Conservation (phyloP, 2,797 vertebrate species). For the Typhlichthys subterraneus region DNA sequence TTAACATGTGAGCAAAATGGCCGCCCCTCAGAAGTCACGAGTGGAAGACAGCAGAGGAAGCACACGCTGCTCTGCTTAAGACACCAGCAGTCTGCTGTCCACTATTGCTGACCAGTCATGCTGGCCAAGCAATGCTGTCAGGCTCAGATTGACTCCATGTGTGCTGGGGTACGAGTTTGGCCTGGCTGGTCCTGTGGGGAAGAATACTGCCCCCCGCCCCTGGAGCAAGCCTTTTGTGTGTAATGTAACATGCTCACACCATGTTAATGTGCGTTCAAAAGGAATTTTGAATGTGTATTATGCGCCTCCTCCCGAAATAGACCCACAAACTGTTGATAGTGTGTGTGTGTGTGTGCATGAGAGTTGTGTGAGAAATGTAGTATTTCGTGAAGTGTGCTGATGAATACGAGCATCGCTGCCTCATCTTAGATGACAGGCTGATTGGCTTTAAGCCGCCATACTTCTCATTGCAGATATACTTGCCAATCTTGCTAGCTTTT, state of each 20-base stretch:
- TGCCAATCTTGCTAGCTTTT: slow-evolving; percentile 17
- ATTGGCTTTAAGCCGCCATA: slow-evolving; percentile 24
- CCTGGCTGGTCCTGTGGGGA: slow-evolving; percentile 29
- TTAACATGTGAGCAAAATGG: neutral
- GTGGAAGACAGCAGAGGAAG: neutral
- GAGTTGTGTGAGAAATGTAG: slow-evolving; percentile 25
- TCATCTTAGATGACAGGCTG: slow-evolving; percentile 41
- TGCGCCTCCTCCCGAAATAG: slow-evolving; percentile 51
- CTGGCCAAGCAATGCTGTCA: slow-evolving; percentile 26
- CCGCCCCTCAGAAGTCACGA: no score
- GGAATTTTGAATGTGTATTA: slow-evolving; percentile 33
- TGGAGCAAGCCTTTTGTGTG: slow-evolving; percentile 36
- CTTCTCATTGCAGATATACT: slow-evolving; percentile 1
- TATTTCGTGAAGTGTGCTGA: slow-evolving; percentile 32
- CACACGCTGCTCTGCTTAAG: neutral
- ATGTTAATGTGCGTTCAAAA: slow-evolving; percentile 25
- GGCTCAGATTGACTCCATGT: slow-evolving; percentile 45
- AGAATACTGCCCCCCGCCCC: slow-evolving; percentile 33
- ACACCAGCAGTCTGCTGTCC: slow-evolving; percentile 12
- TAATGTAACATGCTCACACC: slow-evolving; percentile 39
- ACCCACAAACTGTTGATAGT: slow-evolving; percentile 18
- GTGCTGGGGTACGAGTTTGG: slow-evolving; percentile 17
- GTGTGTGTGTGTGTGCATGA: slow-evolving; percentile 17
- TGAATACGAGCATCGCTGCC: slow-evolving; percentile 23
- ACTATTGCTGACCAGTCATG: neutral